These are phyloP conservation scores for Borostomias antarcticus DNA, from an alignment of 2,797 vertebrate genomes.

Conservation along the genomic window DNA sequence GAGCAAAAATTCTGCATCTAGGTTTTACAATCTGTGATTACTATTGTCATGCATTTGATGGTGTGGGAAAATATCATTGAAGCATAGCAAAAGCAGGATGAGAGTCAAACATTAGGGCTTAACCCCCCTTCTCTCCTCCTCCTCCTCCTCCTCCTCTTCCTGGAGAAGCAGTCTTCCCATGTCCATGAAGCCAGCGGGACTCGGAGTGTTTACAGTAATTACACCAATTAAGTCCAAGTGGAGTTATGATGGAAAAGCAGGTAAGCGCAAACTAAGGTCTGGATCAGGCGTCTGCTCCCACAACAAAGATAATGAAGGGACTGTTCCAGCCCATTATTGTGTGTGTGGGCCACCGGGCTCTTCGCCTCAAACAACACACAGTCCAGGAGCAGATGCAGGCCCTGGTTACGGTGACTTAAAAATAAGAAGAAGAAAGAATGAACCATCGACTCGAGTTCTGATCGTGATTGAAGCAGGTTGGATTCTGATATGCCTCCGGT, in stretches of 20 bases:
- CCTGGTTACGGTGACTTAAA: background rate
- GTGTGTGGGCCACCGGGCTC: background rate
- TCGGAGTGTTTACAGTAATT: slow-evolving; percentile 8
- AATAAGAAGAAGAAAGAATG: no score
- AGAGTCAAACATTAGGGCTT: background rate
- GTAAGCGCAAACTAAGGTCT: background rate
- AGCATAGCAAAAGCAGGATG: no score
- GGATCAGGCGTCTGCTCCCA: slow-evolving; percentile 1
- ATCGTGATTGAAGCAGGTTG: background rate
- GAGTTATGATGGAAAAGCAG: slow-evolving; percentile 7
- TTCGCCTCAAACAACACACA: background rate
- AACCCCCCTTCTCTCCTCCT: background rate
- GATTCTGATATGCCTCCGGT: no score
- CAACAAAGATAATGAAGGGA: slow-evolving; percentile 13
- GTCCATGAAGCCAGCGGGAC: background rate
- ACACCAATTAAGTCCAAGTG: slow-evolving; percentile 12
- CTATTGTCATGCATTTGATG: no score
- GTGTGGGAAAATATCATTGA: no score
- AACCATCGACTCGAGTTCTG: background rate
- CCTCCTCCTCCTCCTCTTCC: background rate
- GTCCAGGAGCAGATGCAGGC: background rate
- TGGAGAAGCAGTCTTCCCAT: background rate
- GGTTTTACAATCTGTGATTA: no score
- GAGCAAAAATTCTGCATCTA: no score
- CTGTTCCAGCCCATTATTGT: background rate